Percentiles rank a stretch among this genome's conserved stretches.
Conservation (phyloP, 1,140 invertebrate genomes). For the Microplitis mediator region DNA sequence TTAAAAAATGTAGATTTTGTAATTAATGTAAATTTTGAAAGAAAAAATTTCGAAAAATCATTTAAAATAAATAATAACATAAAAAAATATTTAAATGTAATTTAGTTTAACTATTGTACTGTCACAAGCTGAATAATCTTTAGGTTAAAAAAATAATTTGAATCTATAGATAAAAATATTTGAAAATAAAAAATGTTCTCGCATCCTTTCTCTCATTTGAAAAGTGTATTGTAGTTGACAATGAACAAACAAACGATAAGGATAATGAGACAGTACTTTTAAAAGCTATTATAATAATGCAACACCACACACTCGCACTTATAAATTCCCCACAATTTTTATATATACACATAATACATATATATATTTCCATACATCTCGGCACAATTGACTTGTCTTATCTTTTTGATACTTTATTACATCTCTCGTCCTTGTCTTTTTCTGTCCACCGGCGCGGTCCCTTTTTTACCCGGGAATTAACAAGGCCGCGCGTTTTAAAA, state of each 20-base stretch:
- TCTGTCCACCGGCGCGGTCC: background rate
- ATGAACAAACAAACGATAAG: conserved; percentile 24
- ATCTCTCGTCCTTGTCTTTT: background rate
- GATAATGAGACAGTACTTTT: conserved; percentile 18
- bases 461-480: conserved; percentile 6
- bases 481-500: conserved; percentile 25
- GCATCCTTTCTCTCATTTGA: background rate
- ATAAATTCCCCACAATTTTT: background rate
- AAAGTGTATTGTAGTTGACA: background rate
- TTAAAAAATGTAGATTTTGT: no score
- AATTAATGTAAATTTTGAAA: no score
- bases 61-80: no score
- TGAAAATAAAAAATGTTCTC: background rate
- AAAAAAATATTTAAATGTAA: no score
- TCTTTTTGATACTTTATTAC: conserved; percentile 21
- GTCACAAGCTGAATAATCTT: no score
- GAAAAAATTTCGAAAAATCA: no score
- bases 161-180: no score
- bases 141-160: no score
- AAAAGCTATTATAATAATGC: conserved; percentile 6
- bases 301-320: background rate
- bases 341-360: no score
- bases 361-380: background rate
- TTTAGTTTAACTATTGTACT: no score
- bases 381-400: conserved; percentile 21